A percentile compares a stretch with the other conserved stretches of the same genome.
phyloP scores from a whole-genome alignment of 2,113 vertebrate species.

The Sturnus vulgaris region DNA sequence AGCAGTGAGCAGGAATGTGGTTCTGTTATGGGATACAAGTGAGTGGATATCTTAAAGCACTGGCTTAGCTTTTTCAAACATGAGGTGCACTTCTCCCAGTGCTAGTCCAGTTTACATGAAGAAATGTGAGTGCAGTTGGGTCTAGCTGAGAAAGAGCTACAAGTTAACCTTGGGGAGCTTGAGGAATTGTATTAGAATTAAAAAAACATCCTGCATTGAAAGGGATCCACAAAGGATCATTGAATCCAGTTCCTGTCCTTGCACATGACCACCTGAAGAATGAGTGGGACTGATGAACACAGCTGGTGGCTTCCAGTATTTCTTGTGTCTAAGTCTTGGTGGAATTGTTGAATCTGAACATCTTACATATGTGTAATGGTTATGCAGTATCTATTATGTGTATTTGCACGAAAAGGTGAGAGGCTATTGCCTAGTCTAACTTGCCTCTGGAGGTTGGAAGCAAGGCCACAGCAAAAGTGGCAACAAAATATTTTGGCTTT shows the following conservation, averaged over 20 bases:
- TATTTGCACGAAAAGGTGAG: neutral
- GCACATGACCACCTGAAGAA: neutral
- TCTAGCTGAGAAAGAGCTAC: neutral
- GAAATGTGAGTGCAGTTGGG: too few relatives aligned
- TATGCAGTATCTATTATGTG: neutral
- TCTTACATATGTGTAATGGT: accelerated
- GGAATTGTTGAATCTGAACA: neutral
- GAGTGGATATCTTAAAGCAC: neutral
- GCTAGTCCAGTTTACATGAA: neutral
- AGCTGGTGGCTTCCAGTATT: neutral
- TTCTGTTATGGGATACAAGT: neutral
- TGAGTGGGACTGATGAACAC: neutral
- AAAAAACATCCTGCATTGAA: neutral
- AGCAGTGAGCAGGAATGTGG: neutral
- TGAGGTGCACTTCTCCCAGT: accelerated
- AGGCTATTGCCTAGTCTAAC: neutral
- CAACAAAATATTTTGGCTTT: neutral
- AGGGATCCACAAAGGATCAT: neutral
- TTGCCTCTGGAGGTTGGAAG: neutral
- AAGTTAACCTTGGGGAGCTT: neutral
- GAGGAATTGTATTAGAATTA: neutral
- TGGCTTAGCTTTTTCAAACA: neutral
- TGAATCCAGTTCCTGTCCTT: neutral
- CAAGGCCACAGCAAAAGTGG: neutral
- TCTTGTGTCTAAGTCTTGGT: neutral